These are phyloP conservation scores for Tolmerus cingulatus DNA, from an alignment of 2,888 invertebrate genomes.

Conservation along the genomic window DNA sequence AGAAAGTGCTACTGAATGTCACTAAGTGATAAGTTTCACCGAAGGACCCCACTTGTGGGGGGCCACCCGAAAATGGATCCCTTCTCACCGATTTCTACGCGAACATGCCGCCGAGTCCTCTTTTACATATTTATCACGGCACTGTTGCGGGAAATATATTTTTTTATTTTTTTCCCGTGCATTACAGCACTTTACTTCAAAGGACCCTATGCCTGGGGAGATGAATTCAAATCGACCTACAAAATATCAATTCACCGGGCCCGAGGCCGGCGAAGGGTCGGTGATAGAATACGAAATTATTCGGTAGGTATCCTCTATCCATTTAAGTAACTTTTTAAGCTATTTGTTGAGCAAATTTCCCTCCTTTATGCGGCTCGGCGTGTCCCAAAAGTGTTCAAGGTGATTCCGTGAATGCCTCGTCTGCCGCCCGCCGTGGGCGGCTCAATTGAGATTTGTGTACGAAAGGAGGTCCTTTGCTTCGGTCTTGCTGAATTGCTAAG, in stretches of 20 bases:
- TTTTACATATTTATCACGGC: constrained; percentile 22
- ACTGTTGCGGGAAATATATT: constrained; percentile 26
- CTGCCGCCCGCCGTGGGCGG: neutral
- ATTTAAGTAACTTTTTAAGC: constrained; percentile 31
- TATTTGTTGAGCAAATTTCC: constrained; percentile 31
- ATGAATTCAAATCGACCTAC: constrained; percentile 30
- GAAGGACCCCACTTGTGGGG: neutral
- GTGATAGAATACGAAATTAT: constrained; percentile 15
- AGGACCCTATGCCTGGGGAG: neutral
- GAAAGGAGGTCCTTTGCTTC: neutral
- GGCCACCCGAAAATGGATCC: neutral
- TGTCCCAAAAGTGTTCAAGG: neutral
- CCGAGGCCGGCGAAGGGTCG: neutral
- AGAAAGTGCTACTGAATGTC: neutral
- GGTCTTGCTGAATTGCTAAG: neutral
- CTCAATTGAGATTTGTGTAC: constrained; percentile 1
- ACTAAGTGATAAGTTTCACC: neutral
- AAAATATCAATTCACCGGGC: constrained; percentile 23
- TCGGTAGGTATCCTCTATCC: constrained; percentile 11
- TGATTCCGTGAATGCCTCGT: neutral
- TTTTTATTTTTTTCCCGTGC: neutral
- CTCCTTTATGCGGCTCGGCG: neutral
- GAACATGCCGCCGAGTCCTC: neutral
- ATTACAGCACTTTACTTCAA: neutral
- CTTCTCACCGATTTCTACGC: neutral